Base-by-base conservation (phyloP, 2,888 invertebrate species). In the Anoplius nigerrimus region DNA sequence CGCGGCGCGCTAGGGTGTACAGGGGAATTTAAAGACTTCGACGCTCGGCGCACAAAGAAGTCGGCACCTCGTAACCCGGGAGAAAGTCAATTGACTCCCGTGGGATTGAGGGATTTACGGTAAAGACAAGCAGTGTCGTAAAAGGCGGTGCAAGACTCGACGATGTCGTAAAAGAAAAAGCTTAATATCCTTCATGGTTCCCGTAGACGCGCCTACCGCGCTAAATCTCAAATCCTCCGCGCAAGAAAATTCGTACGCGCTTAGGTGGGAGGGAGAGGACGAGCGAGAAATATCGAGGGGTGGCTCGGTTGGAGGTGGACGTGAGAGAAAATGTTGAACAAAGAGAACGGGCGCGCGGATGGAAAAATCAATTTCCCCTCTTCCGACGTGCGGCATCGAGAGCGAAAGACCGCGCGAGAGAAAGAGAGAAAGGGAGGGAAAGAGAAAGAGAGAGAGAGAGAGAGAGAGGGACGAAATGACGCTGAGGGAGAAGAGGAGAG, bases 21-120 rank as follows among this genome's bases (percentile, higher is more conserved):
- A 62, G 46, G 43, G 24, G 34, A 24, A 46, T n/a, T 46, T 22
- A 16, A 46, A 22, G 6, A 22, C 18, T 22, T 0, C 21, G 15
- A 21, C 2, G 22, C 8, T 59, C n/a, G 15, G 24, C 15, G 34
- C 22, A n/a, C n/a, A 51, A 34, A 60, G 42, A 43, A 43, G 66
- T 66, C 71, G 56, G 62, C 75, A 73, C 69, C 69, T 79, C 76
- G 75, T 80, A 80, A 79, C 72, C 74, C 65, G 66, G 62, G 72
- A 73, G 75, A 81, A 78, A 82, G 80, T 79, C 82, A 74, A 84
- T 82, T 72, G 82, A 78, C 77, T 82, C 74, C 76, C 72, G 59
- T 55, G 76, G 78, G 79, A 81, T 82, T 74, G 71, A 73, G 69
- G 80, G 79, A 82, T 83, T 81, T 81, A 83, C 82, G 72, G 73